Conservation (phyloP, 1,140 invertebrate species). For the Belonocnema kinseyi region DNA sequence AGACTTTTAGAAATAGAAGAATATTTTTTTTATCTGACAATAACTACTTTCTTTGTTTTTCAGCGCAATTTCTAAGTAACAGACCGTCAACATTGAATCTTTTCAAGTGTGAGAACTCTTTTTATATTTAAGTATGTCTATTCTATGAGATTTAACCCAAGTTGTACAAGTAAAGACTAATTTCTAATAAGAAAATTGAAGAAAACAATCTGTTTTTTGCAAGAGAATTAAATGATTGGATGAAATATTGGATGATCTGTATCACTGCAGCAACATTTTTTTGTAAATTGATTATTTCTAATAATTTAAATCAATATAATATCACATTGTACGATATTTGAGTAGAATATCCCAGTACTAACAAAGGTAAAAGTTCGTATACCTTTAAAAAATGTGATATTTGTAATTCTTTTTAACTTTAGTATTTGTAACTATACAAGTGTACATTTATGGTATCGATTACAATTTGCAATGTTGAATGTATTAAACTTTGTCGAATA, state of each 20-base stretch:
- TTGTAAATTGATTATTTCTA: too few relatives aligned
- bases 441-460: background rate
- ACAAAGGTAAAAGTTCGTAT: too few relatives aligned
- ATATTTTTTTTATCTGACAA: background rate
- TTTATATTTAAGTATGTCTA: background rate
- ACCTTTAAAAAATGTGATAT: background rate
- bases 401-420: background rate
- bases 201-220: background rate
- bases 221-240: background rate
- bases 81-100: background rate
- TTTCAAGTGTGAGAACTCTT: background rate
- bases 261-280: background rate
- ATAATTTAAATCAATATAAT: too few relatives aligned
- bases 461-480: background rate
- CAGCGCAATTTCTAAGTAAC: slow-evolving; percentile 39
- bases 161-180: background rate
- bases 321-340: too few relatives aligned
- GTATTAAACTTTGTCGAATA: too few relatives aligned
- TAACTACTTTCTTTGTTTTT: slow-evolving; percentile 11
- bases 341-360: too few relatives aligned
- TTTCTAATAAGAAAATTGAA: background rate
- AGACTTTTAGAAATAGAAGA: too few relatives aligned
- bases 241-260: background rate
- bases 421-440: slow-evolving; percentile 33
- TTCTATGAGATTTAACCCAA: too few relatives aligned